These are phyloP conservation scores for Argyra leucocephala DNA, from an alignment of 2,888 invertebrate species.

Conservation along the genomic window DNA sequence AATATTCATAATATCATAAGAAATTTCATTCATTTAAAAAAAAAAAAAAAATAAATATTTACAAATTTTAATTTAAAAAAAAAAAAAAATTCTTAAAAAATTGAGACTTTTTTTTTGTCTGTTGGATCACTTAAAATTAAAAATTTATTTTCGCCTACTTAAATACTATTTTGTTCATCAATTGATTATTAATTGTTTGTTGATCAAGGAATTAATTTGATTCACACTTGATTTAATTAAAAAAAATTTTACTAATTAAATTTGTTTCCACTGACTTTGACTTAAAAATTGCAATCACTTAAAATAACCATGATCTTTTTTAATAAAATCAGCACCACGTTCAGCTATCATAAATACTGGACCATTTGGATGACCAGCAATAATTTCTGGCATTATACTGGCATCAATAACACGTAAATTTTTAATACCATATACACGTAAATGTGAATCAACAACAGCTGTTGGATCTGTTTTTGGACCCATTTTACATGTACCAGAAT, in stretches of 20 bases:
- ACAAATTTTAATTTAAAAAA: not conserved
- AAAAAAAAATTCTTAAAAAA: not conserved
- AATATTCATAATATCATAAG: not conserved
- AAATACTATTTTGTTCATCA: not conserved
- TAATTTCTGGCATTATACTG: conserved; percentile 48
- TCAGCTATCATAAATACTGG: conserved; percentile 52
- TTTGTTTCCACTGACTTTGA: no score
- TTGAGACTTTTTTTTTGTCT: no score
- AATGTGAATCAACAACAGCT: conserved; percentile 55
- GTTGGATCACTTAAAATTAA: no score
- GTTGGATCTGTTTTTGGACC: conserved; percentile 50
- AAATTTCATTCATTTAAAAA: not conserved
- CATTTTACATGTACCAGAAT: conserved; percentile 57
- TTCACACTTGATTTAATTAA: no score
- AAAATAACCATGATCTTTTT: conserved; percentile 42
- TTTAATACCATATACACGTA: conserved; percentile 46
- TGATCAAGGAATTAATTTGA: no score
- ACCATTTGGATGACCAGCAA: conserved; percentile 49
- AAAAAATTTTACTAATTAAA: no score
- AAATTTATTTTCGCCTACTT: not conserved
- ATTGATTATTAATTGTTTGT: no score
- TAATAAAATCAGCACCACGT: conserved; percentile 50
- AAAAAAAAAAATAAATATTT: not conserved
- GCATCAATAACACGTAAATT: conserved; percentile 48
- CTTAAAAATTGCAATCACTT: no score